phyloP scores from a whole-genome alignment of 1,140 invertebrate species.

The Ceratina calcarata region DNA sequence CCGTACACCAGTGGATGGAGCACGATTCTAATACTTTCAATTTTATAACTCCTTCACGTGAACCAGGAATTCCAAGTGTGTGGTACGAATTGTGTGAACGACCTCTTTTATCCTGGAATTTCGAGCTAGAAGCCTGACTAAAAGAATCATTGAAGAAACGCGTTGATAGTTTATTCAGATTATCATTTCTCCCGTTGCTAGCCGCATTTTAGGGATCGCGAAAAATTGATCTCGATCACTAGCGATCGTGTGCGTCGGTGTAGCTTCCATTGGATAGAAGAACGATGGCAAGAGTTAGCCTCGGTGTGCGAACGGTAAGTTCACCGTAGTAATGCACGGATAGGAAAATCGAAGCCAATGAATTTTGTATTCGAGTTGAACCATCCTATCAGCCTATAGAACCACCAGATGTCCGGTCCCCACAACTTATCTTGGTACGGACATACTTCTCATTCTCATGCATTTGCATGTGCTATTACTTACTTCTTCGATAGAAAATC shows the following conservation, averaged over 20 bases:
- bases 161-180: no score
- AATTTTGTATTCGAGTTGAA: slow-evolving; percentile 77
- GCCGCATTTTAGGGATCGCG: background rate
- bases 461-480: background rate
- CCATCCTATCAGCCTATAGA: slow-evolving; percentile 68
- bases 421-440: slow-evolving; percentile 61
- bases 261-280: slow-evolving; percentile 1
- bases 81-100: no score
- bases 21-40: background rate
- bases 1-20: background rate
- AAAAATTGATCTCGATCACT: slow-evolving; percentile 11
- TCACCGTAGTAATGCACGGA: slow-evolving; percentile 48
- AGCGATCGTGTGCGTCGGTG: background rate
- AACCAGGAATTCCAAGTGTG: no score
- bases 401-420: slow-evolving; percentile 75
- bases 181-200: background rate
- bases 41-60: no score
- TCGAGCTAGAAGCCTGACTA: background rate
- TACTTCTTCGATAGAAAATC: background rate
- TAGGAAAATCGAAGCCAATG: slow-evolving; percentile 76
- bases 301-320: slow-evolving; percentile 46
- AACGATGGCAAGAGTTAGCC: slow-evolving; percentile 3
- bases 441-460: slow-evolving; percentile 21
- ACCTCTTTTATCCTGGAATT: background rate
- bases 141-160: background rate